phyloP scores from a whole-genome alignment of 2,113 vertebrate genomes.

The Cynoglossus semilaevis region DNA sequence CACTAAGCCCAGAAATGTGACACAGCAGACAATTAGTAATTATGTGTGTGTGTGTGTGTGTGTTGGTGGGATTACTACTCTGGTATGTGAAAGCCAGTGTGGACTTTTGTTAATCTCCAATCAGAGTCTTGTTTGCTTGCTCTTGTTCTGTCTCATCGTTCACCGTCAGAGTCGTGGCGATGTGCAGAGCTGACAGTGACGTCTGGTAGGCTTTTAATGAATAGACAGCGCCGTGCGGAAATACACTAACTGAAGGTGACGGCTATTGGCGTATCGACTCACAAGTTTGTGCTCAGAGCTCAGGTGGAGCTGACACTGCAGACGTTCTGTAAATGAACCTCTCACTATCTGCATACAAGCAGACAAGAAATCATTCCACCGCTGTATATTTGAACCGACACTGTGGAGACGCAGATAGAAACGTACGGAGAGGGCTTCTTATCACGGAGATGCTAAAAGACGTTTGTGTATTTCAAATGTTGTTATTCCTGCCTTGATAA shows the following conservation, averaged over 20 bases:
- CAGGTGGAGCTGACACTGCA: slow-evolving; percentile 21
- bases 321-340: slow-evolving; percentile 46
- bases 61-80: slow-evolving; percentile 46
- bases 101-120: slow-evolving; percentile 52
- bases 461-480: no score
- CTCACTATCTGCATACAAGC: slow-evolving; percentile 40
- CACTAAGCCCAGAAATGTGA: slow-evolving; percentile 74
- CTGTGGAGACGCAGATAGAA: slow-evolving; percentile 11
- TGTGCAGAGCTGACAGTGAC: slow-evolving; percentile 22
- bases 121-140: slow-evolving; percentile 38
- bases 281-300: slow-evolving; percentile 40
- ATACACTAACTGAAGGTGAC: slow-evolving; percentile 53
- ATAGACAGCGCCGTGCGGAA: slow-evolving; percentile 36
- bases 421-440: slow-evolving; percentile 20
- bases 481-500: no score
- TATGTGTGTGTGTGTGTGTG: slow-evolving; percentile 42
- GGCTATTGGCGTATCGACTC: slow-evolving; percentile 63
- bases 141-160: slow-evolving; percentile 4
- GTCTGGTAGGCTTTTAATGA: slow-evolving; percentile 34
- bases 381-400: slow-evolving; percentile 18
- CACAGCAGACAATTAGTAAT: slow-evolving; percentile 60
- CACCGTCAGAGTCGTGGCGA: slow-evolving; percentile 9
- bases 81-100: slow-evolving; percentile 47
- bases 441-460: slow-evolving; percentile 1
- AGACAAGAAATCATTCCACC: slow-evolving; percentile 56